Base-by-base conservation (phyloP, 2,888 invertebrate genomes). In the Meghimatium bilineatum region DNA sequence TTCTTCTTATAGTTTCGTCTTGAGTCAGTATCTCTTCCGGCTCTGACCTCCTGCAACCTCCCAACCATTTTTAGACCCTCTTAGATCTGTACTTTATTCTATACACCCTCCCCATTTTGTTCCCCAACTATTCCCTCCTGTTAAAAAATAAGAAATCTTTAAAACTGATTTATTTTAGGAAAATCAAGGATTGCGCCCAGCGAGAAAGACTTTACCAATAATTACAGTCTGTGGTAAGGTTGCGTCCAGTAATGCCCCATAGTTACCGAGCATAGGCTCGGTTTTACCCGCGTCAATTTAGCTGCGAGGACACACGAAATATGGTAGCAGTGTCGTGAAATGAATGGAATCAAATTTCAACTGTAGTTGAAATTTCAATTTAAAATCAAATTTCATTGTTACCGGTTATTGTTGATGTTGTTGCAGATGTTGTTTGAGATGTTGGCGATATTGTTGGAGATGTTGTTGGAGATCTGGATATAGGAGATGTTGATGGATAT, bases 91-190 rank as follows among this genome's bases (percentile, higher is more conserved):
- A 20, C 34, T 69, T n/a, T 36, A 23, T 38, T 38, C 69, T 6
- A 6, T 6, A 36, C 36, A 34, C 69, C 36, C 10, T 23, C 38
- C 23, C 36, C 23, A 29, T 36, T 17, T 5, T 10, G 29, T 63
- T 10, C 29, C 3, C 63, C 29, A 63, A 3, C 63, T 1, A n/a
- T 63, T 63, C 3, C 63, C 29, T 29, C n/a, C 63, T 1, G 23
- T 63, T 63, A 8, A 63, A 26, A n/a, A n/a, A 63, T 10, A n/a
- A 63, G 23, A 56, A 56, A 56, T 56, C 56, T 56, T 56, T 56
- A 69, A 75, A 75, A 52, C 44, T 75, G 75, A 75, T 75, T 75
- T 56, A 44, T 56, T 49, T 75, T 75, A 56, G 56, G 75, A 75
- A 52, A 49, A 75, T 75, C 56, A 56, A 52, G 75, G 34, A 49